A percentile compares a stretch with the other conserved stretches of the same genome.
Conservation (phyloP, 2,113 vertebrate species). For the Sturnus vulgaris region DNA sequence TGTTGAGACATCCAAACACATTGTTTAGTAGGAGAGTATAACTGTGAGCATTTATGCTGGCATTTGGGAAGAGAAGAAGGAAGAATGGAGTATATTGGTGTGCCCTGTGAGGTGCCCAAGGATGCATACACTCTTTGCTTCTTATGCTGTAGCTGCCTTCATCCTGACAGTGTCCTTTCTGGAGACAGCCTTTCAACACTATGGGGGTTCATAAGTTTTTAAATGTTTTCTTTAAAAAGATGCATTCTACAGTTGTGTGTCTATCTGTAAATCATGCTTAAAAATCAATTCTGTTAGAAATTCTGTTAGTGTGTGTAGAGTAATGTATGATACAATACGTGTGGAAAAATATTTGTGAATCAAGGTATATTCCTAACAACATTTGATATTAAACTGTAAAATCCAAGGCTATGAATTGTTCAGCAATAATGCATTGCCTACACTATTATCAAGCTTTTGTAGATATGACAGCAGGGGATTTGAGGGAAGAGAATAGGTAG, state of each 20-base stretch:
- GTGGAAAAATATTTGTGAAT: neutral
- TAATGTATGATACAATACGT: neutral
- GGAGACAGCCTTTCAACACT: neutral
- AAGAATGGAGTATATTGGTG: neutral
- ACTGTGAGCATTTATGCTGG: neutral
- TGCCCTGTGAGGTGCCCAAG: neutral
- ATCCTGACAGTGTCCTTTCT: neutral
- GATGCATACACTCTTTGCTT: neutral
- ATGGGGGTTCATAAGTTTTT: neutral
- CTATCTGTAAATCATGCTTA: neutral
- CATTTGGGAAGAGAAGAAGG: neutral
- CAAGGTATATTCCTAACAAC: neutral
- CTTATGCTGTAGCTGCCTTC: neutral
- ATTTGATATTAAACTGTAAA: neutral
- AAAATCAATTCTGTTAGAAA: neutral
- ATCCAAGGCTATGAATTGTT: neutral
- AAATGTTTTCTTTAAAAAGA: neutral
- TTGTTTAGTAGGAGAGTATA: neutral
- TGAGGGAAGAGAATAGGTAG: neutral
- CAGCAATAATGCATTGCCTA: neutral
- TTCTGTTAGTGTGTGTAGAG: neutral
- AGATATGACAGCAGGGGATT: neutral
- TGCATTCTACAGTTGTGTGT: neutral
- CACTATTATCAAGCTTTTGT: neutral
- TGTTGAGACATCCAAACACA: neutral